Conservation (phyloP, 2,113 vertebrate species). For the Etheostoma spectabile region DNA sequence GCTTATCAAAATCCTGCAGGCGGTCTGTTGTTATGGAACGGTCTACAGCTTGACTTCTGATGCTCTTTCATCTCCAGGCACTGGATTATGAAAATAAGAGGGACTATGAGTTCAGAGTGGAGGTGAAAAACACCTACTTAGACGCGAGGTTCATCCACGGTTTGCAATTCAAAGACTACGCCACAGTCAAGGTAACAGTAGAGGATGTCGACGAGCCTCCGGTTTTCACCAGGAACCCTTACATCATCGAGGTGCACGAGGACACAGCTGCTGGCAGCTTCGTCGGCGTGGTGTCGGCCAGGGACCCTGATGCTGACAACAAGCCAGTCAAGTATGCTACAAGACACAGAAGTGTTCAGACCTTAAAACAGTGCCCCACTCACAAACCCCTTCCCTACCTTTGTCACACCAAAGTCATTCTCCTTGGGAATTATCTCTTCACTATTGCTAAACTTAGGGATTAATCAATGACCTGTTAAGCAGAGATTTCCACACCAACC, state of each 20-base stretch:
- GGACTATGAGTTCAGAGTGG: conserved; percentile 90
- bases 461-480: conserved; percentile 37
- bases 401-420: neutral
- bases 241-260: conserved; percentile 96
- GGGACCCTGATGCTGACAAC: conserved; percentile 91
- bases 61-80: conserved; percentile 80
- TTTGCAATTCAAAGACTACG: conserved; percentile 93
- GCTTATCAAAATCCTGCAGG: conserved; percentile 57
- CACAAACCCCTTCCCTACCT: neutral
- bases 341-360: conserved; percentile 4
- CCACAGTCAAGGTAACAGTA: conserved; percentile 90
- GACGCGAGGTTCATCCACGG: conserved; percentile 91
- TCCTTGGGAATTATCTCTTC: neutral
- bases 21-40: conserved; percentile 29
- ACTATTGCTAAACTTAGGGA: conserved; percentile 28
- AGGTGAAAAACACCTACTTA: conserved; percentile 91
- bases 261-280: conserved; percentile 91
- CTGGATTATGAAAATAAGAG: conserved; percentile 96
- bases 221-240: conserved; percentile 89
- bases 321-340: conserved; percentile 90
- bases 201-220: conserved; percentile 94
- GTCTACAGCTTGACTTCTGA: conserved; percentile 54
- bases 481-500: conserved; percentile 38
- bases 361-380: neutral
- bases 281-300: conserved; percentile 91